Evolutionary conservation across 2,888 invertebrate species (phyloP).

Genomic region (Parasteatoda lunata): DNA sequence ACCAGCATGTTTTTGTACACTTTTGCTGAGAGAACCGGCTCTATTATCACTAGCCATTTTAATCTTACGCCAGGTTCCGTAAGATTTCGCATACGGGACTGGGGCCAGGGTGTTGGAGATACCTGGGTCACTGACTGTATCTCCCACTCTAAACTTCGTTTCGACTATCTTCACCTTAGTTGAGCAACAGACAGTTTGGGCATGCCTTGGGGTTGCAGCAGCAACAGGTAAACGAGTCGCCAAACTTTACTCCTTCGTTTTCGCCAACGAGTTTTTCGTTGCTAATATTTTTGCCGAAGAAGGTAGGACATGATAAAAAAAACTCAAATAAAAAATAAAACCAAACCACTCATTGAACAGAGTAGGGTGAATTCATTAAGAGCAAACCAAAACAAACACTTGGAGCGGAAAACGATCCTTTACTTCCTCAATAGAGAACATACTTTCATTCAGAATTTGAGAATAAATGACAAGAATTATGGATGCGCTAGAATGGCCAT

Average conservation of each 20-base stretch:
- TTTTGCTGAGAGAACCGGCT: constrained; percentile 90
- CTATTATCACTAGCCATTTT: constrained; percentile 62
- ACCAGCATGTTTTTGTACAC: constrained; percentile 95
- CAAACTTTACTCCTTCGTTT: constrained; percentile 18
- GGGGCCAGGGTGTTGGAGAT: constrained; percentile 51
- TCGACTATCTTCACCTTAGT: constrained; percentile 33
- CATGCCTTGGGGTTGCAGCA: constrained; percentile 7
- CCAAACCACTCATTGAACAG: neutral
- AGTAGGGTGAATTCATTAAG: neutral
- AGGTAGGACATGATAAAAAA: constrained; percentile 1
- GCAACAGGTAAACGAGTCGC: constrained; percentile 56
- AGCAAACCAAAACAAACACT: neutral
- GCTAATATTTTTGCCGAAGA: constrained; percentile 8
- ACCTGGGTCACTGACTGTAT: constrained; percentile 40
- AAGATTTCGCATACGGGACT: constrained; percentile 56
- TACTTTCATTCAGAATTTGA: no score
- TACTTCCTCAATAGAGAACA: no score
- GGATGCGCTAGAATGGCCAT: no score
- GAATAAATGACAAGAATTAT: no score
- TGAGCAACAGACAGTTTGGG: constrained; percentile 4
- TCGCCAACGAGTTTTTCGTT: constrained; percentile 44
- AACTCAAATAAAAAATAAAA: neutral
- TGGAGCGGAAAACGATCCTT: no score
- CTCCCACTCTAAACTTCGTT: constrained; percentile 33
- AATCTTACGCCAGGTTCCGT: constrained; percentile 65